Base-by-base conservation (phyloP, 1,140 invertebrate species). In the Glomeris maerens region DNA sequence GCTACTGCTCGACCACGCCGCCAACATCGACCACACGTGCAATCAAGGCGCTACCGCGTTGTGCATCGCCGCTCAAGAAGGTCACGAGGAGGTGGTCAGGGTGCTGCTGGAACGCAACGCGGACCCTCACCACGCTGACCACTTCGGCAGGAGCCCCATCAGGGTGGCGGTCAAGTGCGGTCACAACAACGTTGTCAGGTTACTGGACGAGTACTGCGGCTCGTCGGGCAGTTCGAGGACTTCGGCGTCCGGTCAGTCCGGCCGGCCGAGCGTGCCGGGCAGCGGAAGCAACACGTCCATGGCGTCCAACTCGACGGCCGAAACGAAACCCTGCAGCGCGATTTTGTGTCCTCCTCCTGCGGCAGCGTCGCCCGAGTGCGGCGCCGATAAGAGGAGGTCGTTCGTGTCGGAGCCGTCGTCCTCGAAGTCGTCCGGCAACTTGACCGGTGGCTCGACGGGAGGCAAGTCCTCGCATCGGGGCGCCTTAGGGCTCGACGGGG, bases 31-130 rank as follows among this genome's bases (percentile, higher is more conserved):
- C 69, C 87, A 93, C 61, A 84, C 85, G 5, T 95, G 91, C 63
- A 91, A 90, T 64, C 83, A 88, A 71, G 91, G 91, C 27, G 91
- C 91, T 28, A 95, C 91, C 42, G 87, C 90, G 29, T 68, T 96
- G 50, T 72, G 71, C 57, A 76, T 78, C 23, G 74, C 75, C 17
- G 70, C 75, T 13, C 76, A 78, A 59, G 74, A 95, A 68, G 91
- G 91, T 0, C 90, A 96, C 63, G 84, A 90, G 57, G 83, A 85
- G 47, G 92, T 90, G 58, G 90, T 94, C 0, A 68, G 82, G 48
- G 80, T 84, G 47, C 67, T 96, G 27, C 66, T 95, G 2, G 80
- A 87, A 61, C 84, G 84, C 58, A 86, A 87, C 27, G 91, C 90
- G 1, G 87, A 94, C 75, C 89, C 90, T 0, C 78, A 82, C 61